Evolutionary conservation across 53 echinoderm and acorn worm genomes (phyloP), one percentile per base, ranked within the genome.

Genomic region (Pentamera pediparva): DNA sequence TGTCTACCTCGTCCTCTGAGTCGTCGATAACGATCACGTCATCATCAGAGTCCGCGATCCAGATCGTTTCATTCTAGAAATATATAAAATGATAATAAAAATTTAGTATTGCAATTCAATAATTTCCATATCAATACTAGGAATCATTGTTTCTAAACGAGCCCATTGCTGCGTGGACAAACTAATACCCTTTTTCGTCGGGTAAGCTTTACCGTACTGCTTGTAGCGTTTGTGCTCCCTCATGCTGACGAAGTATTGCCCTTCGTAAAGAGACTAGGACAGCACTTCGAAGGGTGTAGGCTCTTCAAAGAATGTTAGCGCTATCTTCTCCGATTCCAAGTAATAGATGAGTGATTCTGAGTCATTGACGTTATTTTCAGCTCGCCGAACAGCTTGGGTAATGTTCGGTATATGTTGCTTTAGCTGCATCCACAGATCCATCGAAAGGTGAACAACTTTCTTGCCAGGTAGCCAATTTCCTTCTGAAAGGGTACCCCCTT

Each of bases 171-270:
- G 15, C 12, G 38, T 22, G 26, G 37, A 38, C 39, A 38, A 37
- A 63, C 39, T 19, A 39, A 63, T 63, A 35, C 64, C 64, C 39
- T 63, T 63, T 26, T 63, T 17, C 37, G 62, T 35, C 62, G 62
- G 62, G 35, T 62, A 62, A 31, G 9, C 21, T 51, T 51, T 62
- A 4, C 64, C 64, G 39, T 3, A 63, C 21, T 38, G 5, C 9
- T 1, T 63, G 39, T 63, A 63, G 12, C 38, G 64, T 63, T 33
- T 61, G 61, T 61, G 64, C 39, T 63, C 64, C 19, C 64, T 37
- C 37, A 63, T 20, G 39, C 64, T 63, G 39, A 63, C 64, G 10
- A 22, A 63, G 21, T 19, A 37, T n/a, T 63, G 19, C 2, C 33
- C 38, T 1, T 63, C 9, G 21, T 38, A 63, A 39, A 38, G 24